Percentiles rank a stretch among this genome's conserved stretches.
Evolutionary conservation across 2,797 vertebrate species (phyloP).

Genomic region (Sebastes cheni): DNA sequence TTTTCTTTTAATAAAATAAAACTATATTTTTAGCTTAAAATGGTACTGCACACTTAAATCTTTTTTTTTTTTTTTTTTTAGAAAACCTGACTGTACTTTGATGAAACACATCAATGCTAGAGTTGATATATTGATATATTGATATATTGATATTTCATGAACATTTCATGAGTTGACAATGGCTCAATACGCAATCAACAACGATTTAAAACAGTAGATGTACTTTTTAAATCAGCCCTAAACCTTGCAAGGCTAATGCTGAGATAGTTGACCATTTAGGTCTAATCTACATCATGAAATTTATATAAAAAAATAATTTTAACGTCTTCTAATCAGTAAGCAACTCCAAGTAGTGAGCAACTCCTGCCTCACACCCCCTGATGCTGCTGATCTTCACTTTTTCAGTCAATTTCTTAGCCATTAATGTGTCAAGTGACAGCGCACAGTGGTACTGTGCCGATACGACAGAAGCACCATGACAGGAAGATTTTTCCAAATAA

Average conservation of each 20-base stretch:
- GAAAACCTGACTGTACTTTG: no score
- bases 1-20: neutral
- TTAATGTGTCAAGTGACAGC: neutral
- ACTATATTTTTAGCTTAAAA: neutral
- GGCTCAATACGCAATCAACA: neutral
- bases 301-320: neutral
- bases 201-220: no score
- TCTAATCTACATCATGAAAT: neutral
- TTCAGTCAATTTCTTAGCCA: neutral
- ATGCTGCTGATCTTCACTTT: neutral
- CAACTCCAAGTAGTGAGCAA: neutral
- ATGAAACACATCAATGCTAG: no score
- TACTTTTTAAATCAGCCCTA: neutral
- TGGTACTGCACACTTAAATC: neutral
- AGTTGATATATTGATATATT: neutral
- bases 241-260: neutral
- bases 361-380: neutral
- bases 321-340: neutral
- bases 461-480: slow-evolving; percentile 22
- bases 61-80: no score
- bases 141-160: neutral
- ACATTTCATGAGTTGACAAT: neutral
- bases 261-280: neutral
- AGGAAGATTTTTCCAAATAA: slow-evolving; percentile 23
- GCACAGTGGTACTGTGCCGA: neutral